A percentile compares a stretch with the other conserved stretches of the same genome.
Conservation (phyloP, 1,140 invertebrate species). For the Drosophila yakuba region DNA sequence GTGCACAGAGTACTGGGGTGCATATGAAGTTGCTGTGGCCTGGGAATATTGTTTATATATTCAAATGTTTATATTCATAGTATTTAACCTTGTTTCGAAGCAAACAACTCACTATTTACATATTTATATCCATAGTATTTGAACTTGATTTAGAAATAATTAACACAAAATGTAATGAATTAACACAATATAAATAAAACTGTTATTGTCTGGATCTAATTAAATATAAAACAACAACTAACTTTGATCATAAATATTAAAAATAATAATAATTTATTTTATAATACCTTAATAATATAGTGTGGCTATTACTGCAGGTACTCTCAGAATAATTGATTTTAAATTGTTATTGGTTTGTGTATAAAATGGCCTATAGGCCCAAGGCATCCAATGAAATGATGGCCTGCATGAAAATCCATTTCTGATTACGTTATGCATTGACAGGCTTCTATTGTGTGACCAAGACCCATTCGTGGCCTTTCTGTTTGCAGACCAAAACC, state of each 20-base stretch:
- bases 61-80: no score
- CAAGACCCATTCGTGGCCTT: not conserved
- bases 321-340: not conserved
- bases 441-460: conserved; percentile 25
- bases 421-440: conserved; percentile 39
- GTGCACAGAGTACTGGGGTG: not conserved
- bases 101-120: not conserved
- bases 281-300: not conserved
- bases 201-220: no score
- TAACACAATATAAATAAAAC: no score
- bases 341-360: not conserved
- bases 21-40: not conserved
- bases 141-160: no score
- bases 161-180: no score
- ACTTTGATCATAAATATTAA: not conserved
- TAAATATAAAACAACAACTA: no score
- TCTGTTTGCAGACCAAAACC: conserved; percentile 21
- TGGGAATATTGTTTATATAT: not conserved
- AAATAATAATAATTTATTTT: no score
- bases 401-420: conserved; percentile 4
- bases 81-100: not conserved
- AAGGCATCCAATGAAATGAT: not conserved
- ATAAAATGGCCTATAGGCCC: not conserved
- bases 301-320: not conserved
- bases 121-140: no score